Evolutionary conservation across 2,113 vertebrate genomes (phyloP).

Genomic region (Engraulis encrasicolus): DNA sequence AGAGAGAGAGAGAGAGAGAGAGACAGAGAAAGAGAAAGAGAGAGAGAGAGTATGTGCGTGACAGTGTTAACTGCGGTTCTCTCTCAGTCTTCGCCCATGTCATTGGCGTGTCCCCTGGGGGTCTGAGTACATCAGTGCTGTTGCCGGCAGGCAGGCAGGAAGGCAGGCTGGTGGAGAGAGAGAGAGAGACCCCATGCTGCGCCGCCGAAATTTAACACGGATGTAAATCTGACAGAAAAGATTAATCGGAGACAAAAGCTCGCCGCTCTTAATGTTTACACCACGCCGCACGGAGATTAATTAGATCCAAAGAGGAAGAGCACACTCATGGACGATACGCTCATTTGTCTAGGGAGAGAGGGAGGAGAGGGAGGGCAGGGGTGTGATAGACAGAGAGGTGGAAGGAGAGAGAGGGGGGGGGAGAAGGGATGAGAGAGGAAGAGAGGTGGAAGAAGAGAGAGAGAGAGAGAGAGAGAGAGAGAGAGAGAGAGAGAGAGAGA

Average conservation of each 20-base stretch:
- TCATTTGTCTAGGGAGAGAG: slow-evolving; percentile 61
- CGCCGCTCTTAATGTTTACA: slow-evolving; percentile 65
- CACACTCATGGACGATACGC: slow-evolving; percentile 57
- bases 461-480: no score
- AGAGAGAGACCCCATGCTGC: slow-evolving; percentile 41
- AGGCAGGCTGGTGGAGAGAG: no score
- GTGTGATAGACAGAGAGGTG: no score
- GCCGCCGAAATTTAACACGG: slow-evolving; percentile 51
- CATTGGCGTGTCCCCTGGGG: slow-evolving; percentile 3
- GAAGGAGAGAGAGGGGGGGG: no score
- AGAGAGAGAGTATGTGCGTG: no score
- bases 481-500: no score
- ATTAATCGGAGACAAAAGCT: slow-evolving; percentile 60
- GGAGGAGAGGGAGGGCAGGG: slow-evolving; percentile 10
- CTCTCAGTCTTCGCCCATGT: background rate
- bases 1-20: no score
- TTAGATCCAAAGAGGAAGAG: slow-evolving; percentile 62
- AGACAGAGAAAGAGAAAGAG: no score
- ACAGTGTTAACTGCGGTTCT: background rate
- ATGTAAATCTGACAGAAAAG: slow-evolving; percentile 64
- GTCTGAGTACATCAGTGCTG: slow-evolving; percentile 14
- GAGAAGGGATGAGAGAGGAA: no score
- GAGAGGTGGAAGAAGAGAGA: no score
- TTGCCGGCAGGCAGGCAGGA: slow-evolving; percentile 15
- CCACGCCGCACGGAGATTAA: slow-evolving; percentile 60